Evolutionary conservation across 37 sponge, comb jelly and placozoan genomes (phyloP).

Genomic region (Beroe forskalii): DNA sequence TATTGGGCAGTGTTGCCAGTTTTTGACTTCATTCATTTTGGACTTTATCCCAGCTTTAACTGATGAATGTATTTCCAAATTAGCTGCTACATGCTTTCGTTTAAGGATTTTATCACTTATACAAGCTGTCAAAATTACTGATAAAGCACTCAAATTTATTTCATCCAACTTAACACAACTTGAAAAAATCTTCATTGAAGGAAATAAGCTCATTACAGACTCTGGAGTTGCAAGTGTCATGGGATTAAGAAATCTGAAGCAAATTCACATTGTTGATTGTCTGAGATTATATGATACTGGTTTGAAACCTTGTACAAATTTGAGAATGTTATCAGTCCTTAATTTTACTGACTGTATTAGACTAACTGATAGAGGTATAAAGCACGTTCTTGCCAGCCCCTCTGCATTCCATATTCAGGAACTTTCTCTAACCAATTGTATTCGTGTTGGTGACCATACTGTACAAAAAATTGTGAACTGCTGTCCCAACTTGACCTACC

Average conservation of each 20-base stretch:
- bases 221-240: constrained; percentile 13
- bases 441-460: constrained; percentile 26
- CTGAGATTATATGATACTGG: constrained; percentile 50
- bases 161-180: neutral
- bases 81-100: constrained; percentile 20
- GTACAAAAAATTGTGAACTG: neutral
- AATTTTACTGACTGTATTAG: constrained; percentile 52
- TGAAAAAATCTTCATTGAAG: constrained; percentile 54
- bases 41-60: constrained; percentile 36
- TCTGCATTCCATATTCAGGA: constrained; percentile 7
- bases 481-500: constrained; percentile 21
- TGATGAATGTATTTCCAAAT: constrained; percentile 47
- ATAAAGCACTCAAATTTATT: constrained; percentile 26
- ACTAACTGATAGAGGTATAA: constrained; percentile 41
- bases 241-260: constrained; percentile 10
- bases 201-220: constrained; percentile 37
- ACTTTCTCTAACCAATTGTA: constrained; percentile 26
- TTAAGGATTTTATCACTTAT: constrained; percentile 32
- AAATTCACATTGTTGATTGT: constrained; percentile 61
- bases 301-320: neutral
- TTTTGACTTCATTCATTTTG: neutral
- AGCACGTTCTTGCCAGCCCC: constrained; percentile 8
- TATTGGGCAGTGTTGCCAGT: constrained; percentile 30
- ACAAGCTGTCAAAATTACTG: constrained; percentile 42
- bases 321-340: neutral